Conservation (phyloP, 2,888 invertebrate species). For the Ectobius pallidus region DNA sequence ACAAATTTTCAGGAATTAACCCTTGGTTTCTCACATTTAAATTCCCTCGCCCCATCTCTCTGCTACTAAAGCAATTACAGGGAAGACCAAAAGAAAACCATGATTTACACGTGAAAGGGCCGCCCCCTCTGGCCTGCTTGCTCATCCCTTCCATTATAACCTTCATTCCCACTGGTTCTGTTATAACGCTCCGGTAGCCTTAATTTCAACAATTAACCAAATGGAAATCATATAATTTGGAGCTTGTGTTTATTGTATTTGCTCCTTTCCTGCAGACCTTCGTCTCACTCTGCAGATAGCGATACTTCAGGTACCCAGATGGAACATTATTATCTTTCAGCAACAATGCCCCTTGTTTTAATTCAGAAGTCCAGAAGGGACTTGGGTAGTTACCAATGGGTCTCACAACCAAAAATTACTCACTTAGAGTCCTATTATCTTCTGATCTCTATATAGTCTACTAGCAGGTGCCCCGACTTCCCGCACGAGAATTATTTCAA, state of each 20-base stretch:
- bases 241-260: constrained; percentile 45
- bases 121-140: not conserved
- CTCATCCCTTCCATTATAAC: not conserved
- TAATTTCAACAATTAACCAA: constrained; percentile 46
- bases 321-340: too few species aligned
- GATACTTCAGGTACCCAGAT: too few species aligned
- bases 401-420: too few species aligned
- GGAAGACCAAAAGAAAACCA: constrained; percentile 34
- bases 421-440: too few species aligned
- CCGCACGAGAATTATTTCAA: too few species aligned
- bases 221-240: constrained; percentile 46
- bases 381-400: too few species aligned
- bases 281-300: too few species aligned
- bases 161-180: constrained; percentile 10
- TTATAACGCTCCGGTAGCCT: constrained; percentile 39
- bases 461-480: too few species aligned
- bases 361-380: too few species aligned
- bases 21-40: not conserved
- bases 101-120: constrained; percentile 31
- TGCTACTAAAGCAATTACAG: constrained; percentile 24
- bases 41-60: not conserved
- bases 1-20: not conserved
- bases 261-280: constrained; percentile 20
- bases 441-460: too few species aligned
- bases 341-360: too few species aligned